phyloP scores from a whole-genome alignment of 2,888 invertebrate species.

The Aquatica leii region DNA sequence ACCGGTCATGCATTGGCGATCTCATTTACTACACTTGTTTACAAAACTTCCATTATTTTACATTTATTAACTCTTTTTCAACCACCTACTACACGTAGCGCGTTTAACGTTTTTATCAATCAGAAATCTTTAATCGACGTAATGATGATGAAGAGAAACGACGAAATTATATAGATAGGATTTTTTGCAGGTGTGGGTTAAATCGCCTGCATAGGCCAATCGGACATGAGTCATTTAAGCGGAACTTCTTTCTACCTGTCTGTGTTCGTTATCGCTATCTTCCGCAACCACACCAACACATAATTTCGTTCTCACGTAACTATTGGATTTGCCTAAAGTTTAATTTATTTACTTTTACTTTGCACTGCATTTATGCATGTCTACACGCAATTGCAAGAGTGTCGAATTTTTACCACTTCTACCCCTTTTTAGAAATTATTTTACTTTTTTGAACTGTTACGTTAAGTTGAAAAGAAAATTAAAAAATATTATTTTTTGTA shows the following conservation, averaged over 20 bases:
- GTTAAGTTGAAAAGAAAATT: too few relatives aligned
- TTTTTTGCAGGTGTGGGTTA: slow-evolving; percentile 44
- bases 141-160: background rate
- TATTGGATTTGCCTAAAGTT: background rate
- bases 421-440: too few relatives aligned
- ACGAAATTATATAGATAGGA: slow-evolving; percentile 13
- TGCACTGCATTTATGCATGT: too few relatives aligned
- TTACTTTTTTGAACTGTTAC: too few relatives aligned
- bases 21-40: too few relatives aligned
- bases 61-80: slow-evolving; percentile 4
- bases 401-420: too few relatives aligned
- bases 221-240: slow-evolving; percentile 50
- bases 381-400: too few relatives aligned
- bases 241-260: slow-evolving; percentile 45
- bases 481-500: too few relatives aligned
- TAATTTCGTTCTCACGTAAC: slow-evolving; percentile 36
- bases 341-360: too few relatives aligned
- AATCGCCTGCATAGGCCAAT: slow-evolving; percentile 46
- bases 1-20: slow-evolving; percentile 45
- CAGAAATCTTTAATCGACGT: too few relatives aligned
- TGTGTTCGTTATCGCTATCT: slow-evolving; percentile 41
- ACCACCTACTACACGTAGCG: too few relatives aligned
- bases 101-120: too few relatives aligned
- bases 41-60: slow-evolving; percentile 16
- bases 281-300: slow-evolving; percentile 43